These are phyloP conservation scores for Microcebus murinus DNA, from an alignment of 2,113 vertebrate species.

Conservation along the genomic window DNA sequence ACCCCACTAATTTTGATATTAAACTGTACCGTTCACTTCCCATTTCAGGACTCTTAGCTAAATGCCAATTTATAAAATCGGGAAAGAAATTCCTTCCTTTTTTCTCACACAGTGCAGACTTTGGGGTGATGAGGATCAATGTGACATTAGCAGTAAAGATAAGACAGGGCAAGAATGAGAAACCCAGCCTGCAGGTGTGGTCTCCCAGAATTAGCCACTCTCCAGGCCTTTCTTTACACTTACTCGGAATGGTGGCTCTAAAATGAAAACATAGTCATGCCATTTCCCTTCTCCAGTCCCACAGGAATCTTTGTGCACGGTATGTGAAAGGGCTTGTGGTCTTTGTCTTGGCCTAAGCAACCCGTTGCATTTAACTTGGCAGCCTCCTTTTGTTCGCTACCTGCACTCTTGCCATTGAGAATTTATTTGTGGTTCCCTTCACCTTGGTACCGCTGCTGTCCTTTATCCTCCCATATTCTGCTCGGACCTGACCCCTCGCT, in stretches of 20 bases:
- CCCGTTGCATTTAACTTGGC: not conserved
- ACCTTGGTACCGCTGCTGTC: not conserved
- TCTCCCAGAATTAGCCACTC: not conserved
- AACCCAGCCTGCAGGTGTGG: not conserved
- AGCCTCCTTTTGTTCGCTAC: not conserved
- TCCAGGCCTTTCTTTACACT: not conserved
- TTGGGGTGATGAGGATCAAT: not conserved
- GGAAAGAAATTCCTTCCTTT: not conserved
- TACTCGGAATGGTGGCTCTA: not conserved
- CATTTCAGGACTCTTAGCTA: not conserved
- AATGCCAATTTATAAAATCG: not conserved
- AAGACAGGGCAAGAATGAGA: not conserved
- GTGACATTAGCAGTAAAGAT: not conserved
- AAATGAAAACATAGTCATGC: not conserved
- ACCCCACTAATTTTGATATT: not conserved
- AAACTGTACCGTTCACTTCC: not conserved
- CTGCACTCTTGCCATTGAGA: not conserved
- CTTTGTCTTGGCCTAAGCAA: not conserved
- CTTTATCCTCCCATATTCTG: not conserved
- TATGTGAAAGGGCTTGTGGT: not conserved
- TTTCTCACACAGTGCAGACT: not conserved
- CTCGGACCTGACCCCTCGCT: accelerated
- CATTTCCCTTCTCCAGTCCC: not conserved
- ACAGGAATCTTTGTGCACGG: not conserved
- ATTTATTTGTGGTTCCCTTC: not conserved